Base-by-base conservation (phyloP, 2,797 vertebrate species). In the Melopsittacus undulatus region DNA sequence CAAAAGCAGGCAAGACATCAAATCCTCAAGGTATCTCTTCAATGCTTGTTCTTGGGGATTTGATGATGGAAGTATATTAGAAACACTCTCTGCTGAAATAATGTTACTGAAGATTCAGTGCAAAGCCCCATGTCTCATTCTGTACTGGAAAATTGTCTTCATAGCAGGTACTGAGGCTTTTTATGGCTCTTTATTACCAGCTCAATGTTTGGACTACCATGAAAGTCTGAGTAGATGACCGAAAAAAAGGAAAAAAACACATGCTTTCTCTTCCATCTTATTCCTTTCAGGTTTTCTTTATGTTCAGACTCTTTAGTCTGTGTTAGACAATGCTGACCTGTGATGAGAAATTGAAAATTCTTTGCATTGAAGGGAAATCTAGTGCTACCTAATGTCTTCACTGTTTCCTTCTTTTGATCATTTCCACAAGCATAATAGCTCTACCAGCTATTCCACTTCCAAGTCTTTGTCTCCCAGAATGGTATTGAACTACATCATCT, bases 261-360 rank as follows among this genome's bases (percentile, higher is more conserved):
- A 24, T 11, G 7, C 0, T 4, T 59, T 29, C 20, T 56, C 17
- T 72, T 30, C 32, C 22, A 8, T 19, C 6, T 59, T 30, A 22
- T 63, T 68, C 43, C 17, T 36, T 62, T 9, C 0, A 20, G 30
- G 2, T 19, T 81, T 83, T 72, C 4, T 51, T 68, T 34, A 11
- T 4, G 8, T n/a, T 87, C 7, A 13, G 26, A 48, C 48, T 49
- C 23, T 59, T 69, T 2, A 17, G 21, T 13, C 5, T 52, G 5
- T 51, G 12, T 40, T 43, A 52, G 29, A 32, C n/a, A 43, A 13
- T 1, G 1, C 24, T 52, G 29, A n/a, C 10, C 2, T 2, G 5
- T 2, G 40, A 14, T 5, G 11, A 57, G 22, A 36, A 90, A 34
- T 1, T 24, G 21, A 19, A 29, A 68, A 61, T 15, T 29, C 40